phyloP scores from a whole-genome alignment of 2,113 vertebrate species.

The Clarias gariepinus region DNA sequence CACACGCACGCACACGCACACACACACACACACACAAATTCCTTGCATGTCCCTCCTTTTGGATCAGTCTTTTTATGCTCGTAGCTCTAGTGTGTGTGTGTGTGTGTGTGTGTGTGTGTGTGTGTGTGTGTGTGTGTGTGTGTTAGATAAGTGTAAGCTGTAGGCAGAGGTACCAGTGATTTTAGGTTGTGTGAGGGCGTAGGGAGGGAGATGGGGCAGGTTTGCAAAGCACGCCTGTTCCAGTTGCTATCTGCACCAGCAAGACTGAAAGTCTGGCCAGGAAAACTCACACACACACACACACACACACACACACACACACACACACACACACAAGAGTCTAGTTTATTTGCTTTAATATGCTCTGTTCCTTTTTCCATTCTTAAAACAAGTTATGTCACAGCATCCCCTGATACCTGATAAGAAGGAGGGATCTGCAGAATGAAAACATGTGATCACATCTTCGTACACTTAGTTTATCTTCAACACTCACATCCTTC shows the following conservation, averaged over 20 bases:
- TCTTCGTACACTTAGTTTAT: slow-evolving; percentile 39
- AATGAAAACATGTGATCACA: background rate
- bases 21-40: slow-evolving; percentile 31
- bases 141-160: slow-evolving; percentile 12
- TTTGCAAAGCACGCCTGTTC: slow-evolving; percentile 68
- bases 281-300: slow-evolving; percentile 48
- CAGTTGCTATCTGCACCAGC: slow-evolving; percentile 60
- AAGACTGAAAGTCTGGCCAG: slow-evolving; percentile 66
- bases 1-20: slow-evolving; percentile 44
- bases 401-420: slow-evolving; percentile 64
- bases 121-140: slow-evolving; percentile 32
- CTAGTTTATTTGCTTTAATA: slow-evolving; percentile 63
- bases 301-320: slow-evolving; percentile 1
- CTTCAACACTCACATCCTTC: slow-evolving; percentile 44
- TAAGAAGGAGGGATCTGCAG: slow-evolving; percentile 49
- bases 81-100: background rate
- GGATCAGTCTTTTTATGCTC: background rate
- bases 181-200: slow-evolving; percentile 34
- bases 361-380: slow-evolving; percentile 57
- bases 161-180: slow-evolving; percentile 38
- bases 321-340: slow-evolving; percentile 3
- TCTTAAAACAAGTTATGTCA: slow-evolving; percentile 56
- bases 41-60: slow-evolving; percentile 28
- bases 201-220: slow-evolving; percentile 41
- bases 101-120: slow-evolving; percentile 18